Base-by-base conservation (phyloP, 2,113 vertebrate genomes). In the Carassius gibelio region DNA sequence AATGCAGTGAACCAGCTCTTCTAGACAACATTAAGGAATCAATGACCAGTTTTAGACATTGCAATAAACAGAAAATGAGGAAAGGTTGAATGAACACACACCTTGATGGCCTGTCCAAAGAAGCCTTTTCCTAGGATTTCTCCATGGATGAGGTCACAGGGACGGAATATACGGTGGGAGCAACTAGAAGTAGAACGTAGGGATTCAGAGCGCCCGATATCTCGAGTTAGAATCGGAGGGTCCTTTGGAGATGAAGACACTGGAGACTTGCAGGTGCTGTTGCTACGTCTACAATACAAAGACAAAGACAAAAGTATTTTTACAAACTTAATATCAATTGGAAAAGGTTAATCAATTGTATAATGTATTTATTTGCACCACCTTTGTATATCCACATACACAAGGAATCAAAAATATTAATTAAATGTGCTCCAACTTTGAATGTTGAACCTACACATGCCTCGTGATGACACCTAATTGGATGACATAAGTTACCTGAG, bases 41-140 rank as follows among this genome's bases (percentile, higher is more conserved):
- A 45, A 36, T n/a, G 8, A 42, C 4, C 13, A n/a, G 3, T 17
- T 42, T 0, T 42, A 42, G 69, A 42, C 17, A 76, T 23, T 34
- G 74, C 26, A 76, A 17, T 55, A 34, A 15, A 30, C 23, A 30
- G 14, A 74, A 61, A 68, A 21, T 7, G 1, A 1, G 26, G 11
- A 71, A 38, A 45, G 45, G 19, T 57, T n/a, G 11, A 45, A n/a
- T 4, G 21, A 9, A 19, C 48, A 36, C 94, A 90, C 76, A 99
- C 98, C 97, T 98, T 98, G 91, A 99, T 97, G 0, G 97, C 98
- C 89, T 97, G 97, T 79, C 98, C 98, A 80, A 99, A 99, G 93
- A 99, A 99, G 83, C 98, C 98, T 92, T 98, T 99, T 15, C 98
- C 98, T 61, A 99, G 93, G 88, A 99, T 93, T 90, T 99, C 98